Evolutionary conservation across 35 echinoderm and acorn worm species (phyloP).

Genomic region (Ophiothrix spiculata): DNA sequence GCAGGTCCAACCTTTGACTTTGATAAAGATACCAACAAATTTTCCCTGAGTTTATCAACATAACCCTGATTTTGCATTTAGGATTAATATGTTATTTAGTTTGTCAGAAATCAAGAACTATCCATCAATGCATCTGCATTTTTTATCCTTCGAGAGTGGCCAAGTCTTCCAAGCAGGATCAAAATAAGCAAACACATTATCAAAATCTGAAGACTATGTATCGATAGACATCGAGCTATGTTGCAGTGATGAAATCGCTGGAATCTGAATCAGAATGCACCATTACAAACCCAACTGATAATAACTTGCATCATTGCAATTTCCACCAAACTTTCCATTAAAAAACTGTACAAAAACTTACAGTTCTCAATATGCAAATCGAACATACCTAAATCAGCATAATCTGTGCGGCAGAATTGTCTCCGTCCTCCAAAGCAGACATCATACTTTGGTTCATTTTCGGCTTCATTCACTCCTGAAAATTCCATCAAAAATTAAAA

Average conservation of each 20-base stretch:
- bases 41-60: no score
- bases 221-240: neutral
- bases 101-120: no score
- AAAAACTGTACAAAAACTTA: neutral
- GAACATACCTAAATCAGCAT: constrained; percentile 28
- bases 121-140: no score
- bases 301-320: neutral
- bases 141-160: no score
- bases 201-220: neutral
- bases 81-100: no score
- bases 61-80: no score
- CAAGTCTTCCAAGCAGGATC: no score
- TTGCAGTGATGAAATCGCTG: neutral
- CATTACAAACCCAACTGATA: neutral
- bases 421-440: constrained; percentile 31
- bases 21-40: no score
- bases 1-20: no score
- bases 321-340: neutral
- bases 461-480: constrained; percentile 18
- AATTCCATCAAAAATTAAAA: no score
- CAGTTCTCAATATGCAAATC: neutral
- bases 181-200: neutral
- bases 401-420: constrained; percentile 21
- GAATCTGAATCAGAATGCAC: neutral
- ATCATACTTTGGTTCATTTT: constrained; percentile 19